Base-by-base conservation (phyloP, 2,888 invertebrate genomes). In the Xylota segnis region DNA sequence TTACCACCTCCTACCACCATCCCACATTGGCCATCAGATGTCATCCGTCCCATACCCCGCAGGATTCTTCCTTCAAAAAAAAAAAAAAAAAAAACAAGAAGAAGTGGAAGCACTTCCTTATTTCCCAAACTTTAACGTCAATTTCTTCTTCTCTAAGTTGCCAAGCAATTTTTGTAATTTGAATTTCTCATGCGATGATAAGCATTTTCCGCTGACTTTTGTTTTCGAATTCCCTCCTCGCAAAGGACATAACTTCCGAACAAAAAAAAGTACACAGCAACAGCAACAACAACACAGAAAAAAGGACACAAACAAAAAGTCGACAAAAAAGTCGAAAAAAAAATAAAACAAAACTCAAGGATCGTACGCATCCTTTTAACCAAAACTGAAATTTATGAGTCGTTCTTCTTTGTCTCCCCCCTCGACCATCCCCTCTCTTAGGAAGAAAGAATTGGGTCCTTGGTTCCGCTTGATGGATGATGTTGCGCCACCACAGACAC, bases 381-480 rank as follows among this genome's bases (percentile, higher is more conserved):
- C 23, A 37, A 65, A n/a, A 59, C 59, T 59, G 58, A 59, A 71
- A 71, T 71, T 71, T 71, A 71, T 71, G 58, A 71, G 37, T 50
- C 47, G 14, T 14, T n/a, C 47, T 18, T 34, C 23, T 14, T 29
- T n/a, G n/a, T n/a, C n/a, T n/a, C n/a, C n/a, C n/a, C n/a, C n/a
- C n/a, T n/a, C n/a, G n/a, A n/a, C n/a, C n/a, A n/a, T n/a, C n/a
- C n/a, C n/a, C n/a, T 37, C 16, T 37, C 7, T 23, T 16, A 50
- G 34, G 34, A 9, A 18, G 34, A 56, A 59, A 40, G n/a, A 43
- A 14, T 5, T 4, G 43, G 6, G 1, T 0, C 23, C 18, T 5
- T 32, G 56, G 23, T 12, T 5, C 59, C 37, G 37, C 7, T 5
- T 40, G 37, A 43, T 37, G 37, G n/a, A 47, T 18, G 23, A 40